Base-by-base conservation (phyloP, 2,113 vertebrate genomes). In the Penelope pileata region DNA sequence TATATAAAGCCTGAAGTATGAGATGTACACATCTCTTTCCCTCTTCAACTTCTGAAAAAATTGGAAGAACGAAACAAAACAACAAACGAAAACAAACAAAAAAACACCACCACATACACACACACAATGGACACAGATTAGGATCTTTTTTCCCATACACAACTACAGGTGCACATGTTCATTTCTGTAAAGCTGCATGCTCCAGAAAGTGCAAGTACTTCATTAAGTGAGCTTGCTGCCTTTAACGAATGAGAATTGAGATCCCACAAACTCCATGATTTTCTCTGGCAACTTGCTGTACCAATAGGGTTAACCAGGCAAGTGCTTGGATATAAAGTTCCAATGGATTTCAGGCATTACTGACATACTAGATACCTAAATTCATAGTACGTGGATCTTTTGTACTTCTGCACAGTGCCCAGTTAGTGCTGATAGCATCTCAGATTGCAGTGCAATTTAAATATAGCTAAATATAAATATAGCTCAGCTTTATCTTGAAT, bases 61-160 rank as follows among this genome's bases (percentile, higher is more conserved):
- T 19, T 26, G 82, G 51, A 76, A 23, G 4, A 82, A 70, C n/a
- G n/a, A 42, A 36, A 43, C 24, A 18, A 11, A 12, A 43, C 10
- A 13, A n/a, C 16, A 22, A 13, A 58, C 17, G n/a, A 29, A 32
- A 30, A 40, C 7, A 51, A 63, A 13, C 17, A 58, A 19, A 58
- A 68, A 73, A 68, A 34, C 19, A 58, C 86, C 54, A 42, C 9
- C 2, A n/a, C 9, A 23, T 51, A 80, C 11, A 29, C 53, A 47
- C 14, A 62, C 7, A 63, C 7, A 69, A 5, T 4, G 2, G n/a
- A 83, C 10, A 3, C 6, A 5, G 38, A 2, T 6, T 0, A 16
- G 5, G 14, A 51, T 76, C 38, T 80, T 83, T 42, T 70, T 36
- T 83, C 29, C 24, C 4, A 27, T 17, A 42, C 1, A 9, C n/a